phyloP scores from a whole-genome alignment of 2,888 invertebrate species.

The Calliscelio sp. region DNA sequence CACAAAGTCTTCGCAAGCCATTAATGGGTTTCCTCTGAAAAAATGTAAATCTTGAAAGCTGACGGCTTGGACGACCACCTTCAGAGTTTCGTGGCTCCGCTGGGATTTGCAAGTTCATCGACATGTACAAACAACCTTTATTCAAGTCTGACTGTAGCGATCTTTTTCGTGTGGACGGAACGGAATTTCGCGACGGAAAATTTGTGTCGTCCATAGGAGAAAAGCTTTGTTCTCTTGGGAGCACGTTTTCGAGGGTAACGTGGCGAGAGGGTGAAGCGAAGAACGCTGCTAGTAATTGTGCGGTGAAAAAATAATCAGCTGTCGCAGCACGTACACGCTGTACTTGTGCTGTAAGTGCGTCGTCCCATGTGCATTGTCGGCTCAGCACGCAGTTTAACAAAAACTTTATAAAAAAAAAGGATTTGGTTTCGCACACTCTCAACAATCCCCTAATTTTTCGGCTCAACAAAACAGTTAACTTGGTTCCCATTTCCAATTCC shows the following conservation, averaged over 20 bases:
- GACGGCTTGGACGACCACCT: constrained; percentile 9
- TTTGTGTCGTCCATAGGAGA: constrained; percentile 48
- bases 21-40: constrained; percentile 18
- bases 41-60: constrained; percentile 39
- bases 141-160: constrained; percentile 60
- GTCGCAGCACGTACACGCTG: constrained; percentile 76
- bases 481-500: not conserved
- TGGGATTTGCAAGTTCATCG: constrained; percentile 59
- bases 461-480: constrained; percentile 9
- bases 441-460: constrained; percentile 14
- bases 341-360: constrained; percentile 68
- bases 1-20: constrained; percentile 2
- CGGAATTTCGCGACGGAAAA: constrained; percentile 65
- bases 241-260: constrained; percentile 70
- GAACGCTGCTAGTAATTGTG: constrained; percentile 80
- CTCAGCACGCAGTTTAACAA: constrained; percentile 63
- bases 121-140: constrained; percentile 72
- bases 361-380: constrained; percentile 66
- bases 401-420: constrained; percentile 51
- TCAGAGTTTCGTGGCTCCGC: constrained; percentile 40
- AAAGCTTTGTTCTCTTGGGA: constrained; percentile 72
- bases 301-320: constrained; percentile 84
- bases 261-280: constrained; percentile 70
- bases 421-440: constrained; percentile 37
- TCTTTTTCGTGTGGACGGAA: constrained; percentile 47